A percentile compares a stretch with the other conserved stretches of the same genome.
Evolutionary conservation across 2,797 vertebrate genomes (phyloP).

Genomic region (Fringilla coelebs): DNA sequence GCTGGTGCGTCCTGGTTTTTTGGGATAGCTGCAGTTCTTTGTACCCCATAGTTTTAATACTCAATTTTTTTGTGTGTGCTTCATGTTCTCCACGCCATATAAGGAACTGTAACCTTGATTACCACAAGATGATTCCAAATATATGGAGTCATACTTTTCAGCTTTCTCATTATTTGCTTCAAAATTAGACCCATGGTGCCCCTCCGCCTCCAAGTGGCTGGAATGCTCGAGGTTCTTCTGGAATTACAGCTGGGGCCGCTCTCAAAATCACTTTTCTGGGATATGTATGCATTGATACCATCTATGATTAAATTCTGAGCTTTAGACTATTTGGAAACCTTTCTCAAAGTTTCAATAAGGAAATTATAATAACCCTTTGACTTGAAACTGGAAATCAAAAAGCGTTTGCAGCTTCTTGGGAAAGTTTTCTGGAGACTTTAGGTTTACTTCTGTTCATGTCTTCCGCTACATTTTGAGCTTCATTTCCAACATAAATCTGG

Average conservation of each 20-base stretch:
- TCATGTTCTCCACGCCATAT: constrained; percentile 33
- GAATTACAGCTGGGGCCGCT: constrained; percentile 36
- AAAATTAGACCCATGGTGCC: constrained; percentile 62
- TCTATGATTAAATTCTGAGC: neutral
- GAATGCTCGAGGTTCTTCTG: constrained; percentile 46
- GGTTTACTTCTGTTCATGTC: neutral
- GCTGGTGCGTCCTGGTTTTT: accelerated
- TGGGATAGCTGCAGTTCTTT: neutral
- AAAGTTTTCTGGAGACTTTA: neutral
- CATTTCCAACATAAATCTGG: neutral
- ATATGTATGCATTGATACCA: neutral
- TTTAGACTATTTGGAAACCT: neutral
- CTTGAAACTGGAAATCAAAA: neutral
- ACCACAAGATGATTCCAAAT: constrained; percentile 65
- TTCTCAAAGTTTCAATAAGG: neutral
- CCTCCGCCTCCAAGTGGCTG: constrained; percentile 68
- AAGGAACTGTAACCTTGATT: constrained; percentile 61
- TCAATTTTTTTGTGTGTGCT: neutral
- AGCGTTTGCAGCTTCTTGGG: neutral
- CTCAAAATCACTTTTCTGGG: constrained; percentile 13
- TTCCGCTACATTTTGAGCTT: neutral
- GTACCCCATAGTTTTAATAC: neutral
- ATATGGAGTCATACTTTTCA: constrained; percentile 69
- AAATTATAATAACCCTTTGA: neutral
- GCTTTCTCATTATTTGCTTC: constrained; percentile 70